Evolutionary conservation across 2,797 vertebrate species (phyloP).

Genomic region (Rhinophrynus dorsalis): DNA sequence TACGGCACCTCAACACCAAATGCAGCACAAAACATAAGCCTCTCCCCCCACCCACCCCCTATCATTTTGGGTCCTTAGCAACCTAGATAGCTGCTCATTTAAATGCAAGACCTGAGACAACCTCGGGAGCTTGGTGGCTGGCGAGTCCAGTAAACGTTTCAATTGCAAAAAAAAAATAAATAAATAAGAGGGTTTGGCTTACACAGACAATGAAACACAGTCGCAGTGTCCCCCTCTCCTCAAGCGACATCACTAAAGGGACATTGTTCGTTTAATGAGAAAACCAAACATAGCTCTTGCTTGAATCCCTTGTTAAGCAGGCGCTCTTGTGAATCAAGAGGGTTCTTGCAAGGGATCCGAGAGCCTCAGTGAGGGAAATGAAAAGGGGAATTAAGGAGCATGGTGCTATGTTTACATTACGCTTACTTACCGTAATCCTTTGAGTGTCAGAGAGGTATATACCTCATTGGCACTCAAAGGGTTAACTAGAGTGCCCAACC

Average conservation of each 20-base stretch:
- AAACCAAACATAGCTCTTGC: constrained; percentile 25
- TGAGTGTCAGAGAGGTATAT: too few relatives aligned
- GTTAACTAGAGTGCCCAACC: too few relatives aligned
- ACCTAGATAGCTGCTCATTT: constrained; percentile 61
- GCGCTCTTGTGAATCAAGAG: constrained; percentile 12
- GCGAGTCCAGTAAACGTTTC: constrained; percentile 58
- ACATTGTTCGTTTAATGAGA: constrained; percentile 28
- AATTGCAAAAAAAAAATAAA: constrained; percentile 50
- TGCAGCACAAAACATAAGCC: not conserved
- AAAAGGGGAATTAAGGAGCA: not conserved
- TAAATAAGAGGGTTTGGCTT: constrained; percentile 60
- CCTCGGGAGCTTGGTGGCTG: constrained; percentile 56
- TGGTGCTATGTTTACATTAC: constrained; percentile 5
- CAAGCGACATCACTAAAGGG: constrained; percentile 1
- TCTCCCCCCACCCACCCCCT: constrained; percentile 9
- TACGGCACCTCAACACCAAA: not conserved
- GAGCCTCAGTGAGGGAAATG: not conserved
- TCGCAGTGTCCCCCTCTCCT: constrained; percentile 33
- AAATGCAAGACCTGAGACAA: constrained; percentile 66
- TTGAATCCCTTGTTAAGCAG: constrained; percentile 1
- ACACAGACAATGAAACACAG: constrained; percentile 58
- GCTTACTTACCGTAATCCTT: too few relatives aligned
- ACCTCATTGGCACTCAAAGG: too few relatives aligned
- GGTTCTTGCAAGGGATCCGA: constrained; percentile 4
- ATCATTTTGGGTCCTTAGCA: constrained; percentile 49